Evolutionary conservation across 2,113 vertebrate genomes (phyloP).

Genomic region (Mustela lutreola): DNA sequence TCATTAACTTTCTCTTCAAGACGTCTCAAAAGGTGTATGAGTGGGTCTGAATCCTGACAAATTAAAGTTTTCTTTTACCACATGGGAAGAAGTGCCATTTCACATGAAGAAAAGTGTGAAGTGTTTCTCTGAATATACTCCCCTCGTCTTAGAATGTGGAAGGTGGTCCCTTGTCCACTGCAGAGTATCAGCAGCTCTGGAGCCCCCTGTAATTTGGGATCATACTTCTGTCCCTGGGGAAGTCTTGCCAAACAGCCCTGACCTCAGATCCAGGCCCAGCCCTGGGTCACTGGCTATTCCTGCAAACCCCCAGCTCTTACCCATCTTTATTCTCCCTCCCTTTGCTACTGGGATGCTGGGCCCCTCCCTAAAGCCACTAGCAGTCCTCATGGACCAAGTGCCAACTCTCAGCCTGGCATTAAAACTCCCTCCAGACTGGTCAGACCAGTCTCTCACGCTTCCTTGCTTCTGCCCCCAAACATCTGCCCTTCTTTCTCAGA

Average conservation of each 20-base stretch:
- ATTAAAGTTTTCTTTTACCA: background rate
- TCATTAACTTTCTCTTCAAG: background rate
- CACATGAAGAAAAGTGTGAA: background rate
- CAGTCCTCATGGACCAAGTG: background rate
- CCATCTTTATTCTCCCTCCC: background rate
- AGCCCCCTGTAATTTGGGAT: background rate
- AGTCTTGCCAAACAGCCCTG: background rate
- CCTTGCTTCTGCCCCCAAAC: background rate
- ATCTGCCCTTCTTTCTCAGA: background rate
- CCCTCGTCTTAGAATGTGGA: background rate
- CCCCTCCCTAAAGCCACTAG: background rate
- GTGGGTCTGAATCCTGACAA: background rate
- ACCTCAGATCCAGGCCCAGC: background rate
- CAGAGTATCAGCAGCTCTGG: background rate
- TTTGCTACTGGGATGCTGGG: background rate
- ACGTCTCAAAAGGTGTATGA: background rate
- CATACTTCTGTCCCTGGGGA: background rate
- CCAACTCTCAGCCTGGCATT: background rate
- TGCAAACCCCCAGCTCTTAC: no score
- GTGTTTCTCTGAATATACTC: background rate
- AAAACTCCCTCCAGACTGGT: rapidly evolving
- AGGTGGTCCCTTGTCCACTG: background rate
- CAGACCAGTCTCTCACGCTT: no score
- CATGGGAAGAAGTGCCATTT: background rate
- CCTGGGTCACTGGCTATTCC: background rate